Percentiles rank a stretch among this genome's conserved stretches.
These are phyloP conservation scores for Poeciliopsis infans DNA, from an alignment of 2,797 vertebrate species.

Conservation along the genomic window DNA sequence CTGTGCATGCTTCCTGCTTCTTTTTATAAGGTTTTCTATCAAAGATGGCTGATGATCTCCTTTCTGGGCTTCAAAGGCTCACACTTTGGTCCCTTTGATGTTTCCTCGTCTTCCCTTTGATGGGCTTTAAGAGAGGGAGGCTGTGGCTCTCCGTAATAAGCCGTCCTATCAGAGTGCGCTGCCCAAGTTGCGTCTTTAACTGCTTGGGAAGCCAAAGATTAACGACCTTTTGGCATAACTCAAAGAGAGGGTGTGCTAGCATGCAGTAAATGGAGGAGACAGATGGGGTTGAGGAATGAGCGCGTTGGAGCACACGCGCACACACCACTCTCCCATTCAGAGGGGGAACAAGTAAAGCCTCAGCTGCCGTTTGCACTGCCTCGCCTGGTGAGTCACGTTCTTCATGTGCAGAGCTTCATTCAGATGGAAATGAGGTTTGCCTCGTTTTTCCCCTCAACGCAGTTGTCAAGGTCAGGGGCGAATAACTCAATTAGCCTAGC, in stretches of 20 bases:
- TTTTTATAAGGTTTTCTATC: slow-evolving; percentile 44
- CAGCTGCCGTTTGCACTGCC: slow-evolving; percentile 27
- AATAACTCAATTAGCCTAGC: slow-evolving; percentile 68
- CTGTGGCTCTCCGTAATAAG: slow-evolving; percentile 59
- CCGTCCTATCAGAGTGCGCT: slow-evolving; percentile 31
- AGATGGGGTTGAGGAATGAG: slow-evolving; percentile 39
- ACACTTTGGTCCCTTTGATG: slow-evolving; percentile 56
- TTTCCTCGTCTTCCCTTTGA: slow-evolving; percentile 71
- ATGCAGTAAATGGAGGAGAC: slow-evolving; percentile 17
- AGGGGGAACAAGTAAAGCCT: slow-evolving; percentile 52
- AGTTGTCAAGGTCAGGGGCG: slow-evolving; percentile 67
- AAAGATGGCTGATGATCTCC: slow-evolving; percentile 69
- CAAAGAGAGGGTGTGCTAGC: slow-evolving; percentile 28
- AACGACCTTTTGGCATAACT: slow-evolving; percentile 62
- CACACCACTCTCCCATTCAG: slow-evolving; percentile 50
- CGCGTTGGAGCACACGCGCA: slow-evolving; percentile 30
- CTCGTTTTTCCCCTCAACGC: slow-evolving; percentile 64
- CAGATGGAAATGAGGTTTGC: slow-evolving; percentile 69
- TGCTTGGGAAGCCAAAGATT: slow-evolving; percentile 58
- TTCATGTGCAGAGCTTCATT: slow-evolving; percentile 65
- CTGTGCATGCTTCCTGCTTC: slow-evolving; percentile 44
- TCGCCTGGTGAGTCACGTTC: slow-evolving; percentile 63
- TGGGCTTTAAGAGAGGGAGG: slow-evolving; percentile 68
- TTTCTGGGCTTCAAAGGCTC: slow-evolving; percentile 72
- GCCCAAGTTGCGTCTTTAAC: slow-evolving; percentile 40